phyloP scores from a whole-genome alignment of 2,888 invertebrate genomes.

The Hylaea fasciaria region DNA sequence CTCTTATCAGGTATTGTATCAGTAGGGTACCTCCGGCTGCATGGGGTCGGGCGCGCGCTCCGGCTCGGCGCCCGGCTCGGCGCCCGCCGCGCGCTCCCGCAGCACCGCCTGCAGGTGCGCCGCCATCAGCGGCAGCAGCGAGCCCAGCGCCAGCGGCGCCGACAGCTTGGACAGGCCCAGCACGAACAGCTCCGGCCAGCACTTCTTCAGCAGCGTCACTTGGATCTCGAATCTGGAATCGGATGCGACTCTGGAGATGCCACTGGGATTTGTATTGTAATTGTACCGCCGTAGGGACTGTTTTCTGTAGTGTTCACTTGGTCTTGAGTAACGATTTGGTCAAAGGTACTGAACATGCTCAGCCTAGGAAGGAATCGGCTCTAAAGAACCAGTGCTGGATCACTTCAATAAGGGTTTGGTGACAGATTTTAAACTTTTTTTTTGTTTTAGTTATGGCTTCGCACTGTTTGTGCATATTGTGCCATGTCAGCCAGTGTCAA shows the following conservation, averaged over 20 bases:
- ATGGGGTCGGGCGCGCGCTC: constrained; percentile 44
- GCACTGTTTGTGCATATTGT: too few relatives aligned
- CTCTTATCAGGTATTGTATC: too few relatives aligned
- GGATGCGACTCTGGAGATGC: not conserved
- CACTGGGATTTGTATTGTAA: not conserved
- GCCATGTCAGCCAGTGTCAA: too few relatives aligned
- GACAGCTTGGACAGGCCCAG: constrained; percentile 95
- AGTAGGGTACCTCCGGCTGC: constrained; percentile 55
- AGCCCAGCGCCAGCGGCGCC: constrained; percentile 89
- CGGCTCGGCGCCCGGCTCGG: constrained; percentile 34
- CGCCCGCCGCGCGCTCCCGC: constrained; percentile 59
- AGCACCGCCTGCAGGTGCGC: constrained; percentile 90
- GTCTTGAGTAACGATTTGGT: too few relatives aligned
- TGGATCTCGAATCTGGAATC: constrained; percentile 90
- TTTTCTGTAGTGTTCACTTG: too few relatives aligned
- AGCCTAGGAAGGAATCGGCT: too few relatives aligned
- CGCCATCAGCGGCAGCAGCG: constrained; percentile 93
- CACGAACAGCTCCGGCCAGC: constrained; percentile 97
- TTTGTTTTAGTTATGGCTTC: too few relatives aligned
- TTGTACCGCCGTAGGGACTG: too few relatives aligned
- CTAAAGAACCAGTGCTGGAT: too few relatives aligned
- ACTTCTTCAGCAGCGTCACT: constrained; percentile 92
- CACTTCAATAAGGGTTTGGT: too few relatives aligned
- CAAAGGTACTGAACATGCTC: too few relatives aligned
- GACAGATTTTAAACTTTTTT: too few relatives aligned